phyloP scores from a whole-genome alignment of 2,797 vertebrate species.

The Novumbra hubbsi region DNA sequence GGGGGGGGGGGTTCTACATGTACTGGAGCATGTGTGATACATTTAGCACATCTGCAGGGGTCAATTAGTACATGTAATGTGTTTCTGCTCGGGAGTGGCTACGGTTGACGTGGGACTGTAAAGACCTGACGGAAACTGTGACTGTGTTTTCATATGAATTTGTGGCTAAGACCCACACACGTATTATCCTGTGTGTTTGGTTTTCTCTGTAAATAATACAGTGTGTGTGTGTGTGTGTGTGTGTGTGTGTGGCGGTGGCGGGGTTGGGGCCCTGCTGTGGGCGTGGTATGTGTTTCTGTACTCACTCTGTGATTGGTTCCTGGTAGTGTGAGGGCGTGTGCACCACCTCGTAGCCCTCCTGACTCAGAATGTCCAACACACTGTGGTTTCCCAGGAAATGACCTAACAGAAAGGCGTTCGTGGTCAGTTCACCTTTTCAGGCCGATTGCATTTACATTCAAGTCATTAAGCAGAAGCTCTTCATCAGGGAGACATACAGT shows the following conservation, averaged over 20 bases:
- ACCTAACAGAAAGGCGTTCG: conserved; percentile 75
- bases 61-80: conserved; percentile 29
- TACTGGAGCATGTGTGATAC: conserved; percentile 25
- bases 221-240: conserved; percentile 12
- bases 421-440: conserved; percentile 14
- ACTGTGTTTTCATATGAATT: conserved; percentile 2
- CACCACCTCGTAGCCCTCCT: conserved; percentile 91
- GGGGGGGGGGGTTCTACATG: conserved; percentile 42
- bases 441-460: neutral
- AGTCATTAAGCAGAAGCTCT: no score
- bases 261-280: neutral
- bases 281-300: conserved; percentile 34
- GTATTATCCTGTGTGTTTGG: neutral
- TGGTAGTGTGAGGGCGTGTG: conserved; percentile 81
- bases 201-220: neutral
- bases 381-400: conserved; percentile 98
- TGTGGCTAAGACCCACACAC: neutral
- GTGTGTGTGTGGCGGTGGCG: neutral
- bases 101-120: conserved; percentile 22
- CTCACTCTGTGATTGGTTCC: conserved; percentile 84
- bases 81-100: conserved; percentile 24
- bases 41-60: conserved; percentile 42
- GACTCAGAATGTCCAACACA: conserved; percentile 91
- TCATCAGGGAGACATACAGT: no score
- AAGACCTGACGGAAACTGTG: conserved; percentile 11